phyloP scores from a whole-genome alignment of 1,140 invertebrate species.

The Latrodectus geometricus region DNA sequence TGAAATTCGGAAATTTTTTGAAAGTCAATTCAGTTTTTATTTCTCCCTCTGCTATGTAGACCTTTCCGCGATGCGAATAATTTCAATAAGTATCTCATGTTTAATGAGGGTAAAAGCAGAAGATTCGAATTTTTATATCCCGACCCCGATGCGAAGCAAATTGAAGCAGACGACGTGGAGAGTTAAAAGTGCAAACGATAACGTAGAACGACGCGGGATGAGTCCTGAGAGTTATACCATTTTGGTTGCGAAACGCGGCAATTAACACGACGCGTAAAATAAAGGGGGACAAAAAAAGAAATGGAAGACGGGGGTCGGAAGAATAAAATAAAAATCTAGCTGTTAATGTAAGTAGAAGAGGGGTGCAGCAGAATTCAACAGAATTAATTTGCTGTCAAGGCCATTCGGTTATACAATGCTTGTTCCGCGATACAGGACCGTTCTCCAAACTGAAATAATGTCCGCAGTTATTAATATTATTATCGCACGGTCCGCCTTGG shows the following conservation, averaged over 20 bases:
- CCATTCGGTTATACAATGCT: constrained; percentile 57
- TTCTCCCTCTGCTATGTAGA: no score
- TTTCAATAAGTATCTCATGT: neutral
- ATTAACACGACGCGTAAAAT: constrained; percentile 18
- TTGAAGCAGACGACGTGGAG: neutral
- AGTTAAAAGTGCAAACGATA: neutral
- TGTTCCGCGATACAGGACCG: constrained; percentile 41
- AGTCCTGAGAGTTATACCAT: neutral
- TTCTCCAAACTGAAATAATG: constrained; percentile 57
- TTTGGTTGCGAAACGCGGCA: neutral
- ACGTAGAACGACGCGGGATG: neutral
- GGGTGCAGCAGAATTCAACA: neutral
- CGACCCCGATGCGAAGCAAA: neutral
- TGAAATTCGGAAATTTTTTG: no score
- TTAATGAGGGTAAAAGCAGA: neutral
- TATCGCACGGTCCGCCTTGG: constrained; percentile 14
- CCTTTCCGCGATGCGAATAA: neutral
- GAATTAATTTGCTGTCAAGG: constrained; percentile 62
- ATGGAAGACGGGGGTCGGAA: neutral
- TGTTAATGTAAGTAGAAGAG: constrained; percentile 8
- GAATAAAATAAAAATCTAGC: constrained; percentile 36
- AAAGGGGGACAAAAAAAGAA: constrained; percentile 18
- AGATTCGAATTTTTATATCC: neutral
- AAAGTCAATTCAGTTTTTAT: no score
- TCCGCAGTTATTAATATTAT: constrained; percentile 62